Percentiles rank a stretch among this genome's conserved stretches.
These are phyloP conservation scores for Myanophis thanlyinensis DNA, from an alignment of 2,113 vertebrate species.

Conservation along the genomic window DNA sequence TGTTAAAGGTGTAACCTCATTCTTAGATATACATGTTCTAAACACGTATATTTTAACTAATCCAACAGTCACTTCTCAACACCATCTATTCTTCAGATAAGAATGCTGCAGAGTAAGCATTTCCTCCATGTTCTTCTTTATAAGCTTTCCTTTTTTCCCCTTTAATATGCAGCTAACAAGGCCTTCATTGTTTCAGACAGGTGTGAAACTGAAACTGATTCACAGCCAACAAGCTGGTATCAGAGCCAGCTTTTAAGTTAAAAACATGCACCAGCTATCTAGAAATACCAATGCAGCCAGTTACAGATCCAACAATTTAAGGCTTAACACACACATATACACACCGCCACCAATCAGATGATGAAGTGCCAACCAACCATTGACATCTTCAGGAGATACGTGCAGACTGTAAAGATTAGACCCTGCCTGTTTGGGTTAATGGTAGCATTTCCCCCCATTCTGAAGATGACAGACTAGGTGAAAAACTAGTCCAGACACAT, in stretches of 20 bases:
- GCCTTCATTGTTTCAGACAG: constrained; percentile 81
- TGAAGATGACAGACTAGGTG: constrained; percentile 74
- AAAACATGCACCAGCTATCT: constrained; percentile 70
- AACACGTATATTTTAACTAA: background rate
- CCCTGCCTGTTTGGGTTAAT: constrained; percentile 71
- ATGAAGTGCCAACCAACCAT: constrained; percentile 71
- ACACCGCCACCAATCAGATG: constrained; percentile 66
- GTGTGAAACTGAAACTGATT: constrained; percentile 77
- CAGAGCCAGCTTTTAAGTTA: constrained; percentile 73
- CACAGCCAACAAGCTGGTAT: constrained; percentile 64
- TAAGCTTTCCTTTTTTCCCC: constrained; percentile 8
- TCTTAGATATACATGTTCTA: background rate
- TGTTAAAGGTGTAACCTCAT: background rate
- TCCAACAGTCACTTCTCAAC: background rate
- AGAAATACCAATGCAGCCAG: constrained; percentile 71
- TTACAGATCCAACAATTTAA: constrained; percentile 75
- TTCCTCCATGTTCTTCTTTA: constrained; percentile 32
- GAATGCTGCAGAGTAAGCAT: background rate
- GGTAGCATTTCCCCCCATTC: constrained; percentile 53
- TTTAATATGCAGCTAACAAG: constrained; percentile 70
- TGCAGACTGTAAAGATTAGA: constrained; percentile 73
- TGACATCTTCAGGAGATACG: constrained; percentile 74
- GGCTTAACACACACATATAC: constrained; percentile 68
- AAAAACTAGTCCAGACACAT: constrained; percentile 66
- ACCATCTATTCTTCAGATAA: background rate